Evolutionary conservation across 2,113 vertebrate genomes (phyloP), one percentile per base, ranked within the genome.

Genomic region (Balaeniceps rex): DNA sequence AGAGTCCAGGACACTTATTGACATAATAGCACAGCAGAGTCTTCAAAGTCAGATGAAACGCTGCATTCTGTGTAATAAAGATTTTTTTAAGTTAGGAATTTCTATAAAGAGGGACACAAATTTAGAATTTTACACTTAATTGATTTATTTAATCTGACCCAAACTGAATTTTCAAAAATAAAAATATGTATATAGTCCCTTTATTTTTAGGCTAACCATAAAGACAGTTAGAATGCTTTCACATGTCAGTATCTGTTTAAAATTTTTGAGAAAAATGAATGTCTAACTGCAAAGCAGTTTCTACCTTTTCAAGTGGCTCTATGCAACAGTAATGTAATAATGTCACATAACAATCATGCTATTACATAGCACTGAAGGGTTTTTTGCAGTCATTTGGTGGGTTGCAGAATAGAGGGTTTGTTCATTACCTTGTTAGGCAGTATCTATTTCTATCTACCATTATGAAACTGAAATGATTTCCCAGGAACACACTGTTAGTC

Each of bases 351-450:
- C 5, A 72, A 21, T 63, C 34, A 42, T 66, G 14, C 9, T 66
- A 49, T 7, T 51, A 34, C 0, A 4, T 25, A 76, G 2, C 19
- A 42, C 31, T 68, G 14, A 61, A 14, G 10, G 6, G 0, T 2
- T 55, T 61, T 77, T 89, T 93, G 51, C 17, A 69, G 52, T 51
- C 21, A 14, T 60, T 85, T 91, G 4, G 4, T 75, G 16, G 6
- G 13, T 66, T 72, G 58, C 6, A 49, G 51, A 91, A 72, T 6
- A 76, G 24, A 79, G 2, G 5, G 76, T 91, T 78, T 84, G 4
- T 68, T 79, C 52, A 28, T 78, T 94, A 54, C 29, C 44, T 83
- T 58, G 4, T 19, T 49, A 75, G 65, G 38, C 0, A 12, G 5
- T 78, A 74, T 70, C 49, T 70, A 26, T 33, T 77, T 88, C 40